Evolutionary conservation across 2,113 vertebrate genomes (phyloP).

Genomic region (Empidonax traillii): DNA sequence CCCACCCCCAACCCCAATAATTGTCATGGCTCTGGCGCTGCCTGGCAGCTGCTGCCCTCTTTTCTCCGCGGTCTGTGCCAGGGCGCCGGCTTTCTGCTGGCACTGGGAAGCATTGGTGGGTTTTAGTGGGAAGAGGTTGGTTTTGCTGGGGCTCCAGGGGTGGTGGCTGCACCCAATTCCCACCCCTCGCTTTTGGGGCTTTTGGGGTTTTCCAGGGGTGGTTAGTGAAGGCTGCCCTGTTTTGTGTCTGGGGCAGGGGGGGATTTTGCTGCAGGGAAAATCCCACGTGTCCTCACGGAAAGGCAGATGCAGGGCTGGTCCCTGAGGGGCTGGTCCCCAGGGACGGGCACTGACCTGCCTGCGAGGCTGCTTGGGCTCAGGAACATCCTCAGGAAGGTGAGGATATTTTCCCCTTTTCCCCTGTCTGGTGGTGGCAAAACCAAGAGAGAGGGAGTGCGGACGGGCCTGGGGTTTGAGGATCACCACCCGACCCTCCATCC

Average conservation of each 20-base stretch:
- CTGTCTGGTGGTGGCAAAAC: background rate
- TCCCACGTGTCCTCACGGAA: rapidly evolving
- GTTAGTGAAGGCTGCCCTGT: background rate
- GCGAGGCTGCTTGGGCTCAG: rapidly evolving
- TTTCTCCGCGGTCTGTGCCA: background rate
- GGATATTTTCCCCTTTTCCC: background rate
- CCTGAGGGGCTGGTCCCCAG: rapidly evolving
- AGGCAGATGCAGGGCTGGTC: rapidly evolving
- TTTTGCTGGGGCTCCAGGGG: background rate
- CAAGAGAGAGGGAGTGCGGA: rapidly evolving
- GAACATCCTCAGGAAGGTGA: rapidly evolving
- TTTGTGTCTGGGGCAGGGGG: background rate
- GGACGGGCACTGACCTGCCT: no score
- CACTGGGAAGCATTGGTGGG: background rate
- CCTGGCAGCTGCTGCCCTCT: conserved; percentile 54
- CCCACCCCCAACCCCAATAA: background rate
- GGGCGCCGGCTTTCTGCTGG: background rate
- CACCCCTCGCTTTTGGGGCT: rapidly evolving
- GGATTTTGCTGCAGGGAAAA: rapidly evolving
- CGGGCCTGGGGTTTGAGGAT: background rate
- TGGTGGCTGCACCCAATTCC: rapidly evolving
- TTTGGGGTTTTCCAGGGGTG: background rate
- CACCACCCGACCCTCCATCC: rapidly evolving
- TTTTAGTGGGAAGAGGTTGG: background rate
- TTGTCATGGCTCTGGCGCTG: background rate